These are phyloP conservation scores for Globicephala melas DNA, from an alignment of 2,113 vertebrate genomes.

Conservation along the genomic window DNA sequence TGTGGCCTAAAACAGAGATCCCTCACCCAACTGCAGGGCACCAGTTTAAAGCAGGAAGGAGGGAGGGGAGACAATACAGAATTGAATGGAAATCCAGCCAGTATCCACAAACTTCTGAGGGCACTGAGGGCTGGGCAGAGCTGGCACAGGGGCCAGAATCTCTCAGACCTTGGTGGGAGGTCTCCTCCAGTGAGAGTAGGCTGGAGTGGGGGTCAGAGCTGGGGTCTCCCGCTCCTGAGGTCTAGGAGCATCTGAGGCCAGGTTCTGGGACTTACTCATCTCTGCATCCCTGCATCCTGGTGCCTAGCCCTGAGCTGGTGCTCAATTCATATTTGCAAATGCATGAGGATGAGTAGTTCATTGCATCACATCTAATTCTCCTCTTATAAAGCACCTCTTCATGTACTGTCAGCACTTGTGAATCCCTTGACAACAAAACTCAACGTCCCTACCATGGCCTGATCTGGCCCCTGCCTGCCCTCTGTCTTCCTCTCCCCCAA, in stretches of 20 bases:
- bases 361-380: not conserved
- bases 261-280: not conserved
- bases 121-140: not conserved
- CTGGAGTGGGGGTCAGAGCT: not conserved
- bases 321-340: not conserved
- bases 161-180: not conserved
- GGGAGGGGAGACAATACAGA: not conserved
- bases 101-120: rapidly evolving
- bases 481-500: not conserved
- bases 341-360: not conserved
- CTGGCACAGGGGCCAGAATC: not conserved
- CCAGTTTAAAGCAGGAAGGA: not conserved
- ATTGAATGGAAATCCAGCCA: not conserved
- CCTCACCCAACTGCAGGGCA: not conserved
- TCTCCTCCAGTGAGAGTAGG: not conserved
- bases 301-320: not conserved
- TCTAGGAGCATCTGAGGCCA: not conserved
- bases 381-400: not conserved
- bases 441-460: not conserved
- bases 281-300: not conserved
- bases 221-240: not conserved
- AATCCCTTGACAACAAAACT: not conserved
- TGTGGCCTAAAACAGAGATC: not conserved
- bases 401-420: not conserved
- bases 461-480: not conserved